A percentile compares a stretch with the other conserved stretches of the same genome.
Evolutionary conservation across 2,888 invertebrate species (phyloP).

Genomic region (Monochamus alternatus): DNA sequence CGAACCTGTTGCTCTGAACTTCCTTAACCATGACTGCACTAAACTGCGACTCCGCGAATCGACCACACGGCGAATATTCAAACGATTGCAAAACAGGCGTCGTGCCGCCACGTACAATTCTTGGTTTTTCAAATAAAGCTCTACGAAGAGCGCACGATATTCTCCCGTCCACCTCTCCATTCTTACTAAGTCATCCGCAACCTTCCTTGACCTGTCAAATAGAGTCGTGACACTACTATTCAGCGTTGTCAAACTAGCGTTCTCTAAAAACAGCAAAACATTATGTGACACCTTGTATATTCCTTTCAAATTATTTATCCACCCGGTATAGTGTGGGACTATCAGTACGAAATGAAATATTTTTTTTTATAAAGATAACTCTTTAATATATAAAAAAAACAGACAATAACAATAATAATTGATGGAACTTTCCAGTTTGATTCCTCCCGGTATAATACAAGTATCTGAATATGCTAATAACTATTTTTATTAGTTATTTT

Average conservation of each 20-base stretch:
- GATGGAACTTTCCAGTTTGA: no score
- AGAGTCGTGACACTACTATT: neutral
- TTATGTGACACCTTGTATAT: constrained; percentile 3
- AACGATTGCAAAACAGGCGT: constrained; percentile 23
- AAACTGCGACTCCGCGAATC: no score
- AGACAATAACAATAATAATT: no score
- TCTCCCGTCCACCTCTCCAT: constrained; percentile 18
- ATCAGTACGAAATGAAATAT: no score
- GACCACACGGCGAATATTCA: constrained; percentile 17
- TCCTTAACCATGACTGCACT: neutral
- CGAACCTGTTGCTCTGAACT: no score
- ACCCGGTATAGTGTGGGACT: no score
- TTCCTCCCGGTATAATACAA: no score
- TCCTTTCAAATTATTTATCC: no score
- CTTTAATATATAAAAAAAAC: no score
- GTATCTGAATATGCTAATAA: no score
- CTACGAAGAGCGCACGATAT: constrained; percentile 27
- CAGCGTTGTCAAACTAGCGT: constrained; percentile 25
- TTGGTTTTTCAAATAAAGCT: constrained; percentile 30
- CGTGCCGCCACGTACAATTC: constrained; percentile 22
- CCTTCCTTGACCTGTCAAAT: constrained; percentile 21
- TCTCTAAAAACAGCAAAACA: constrained; percentile 24
- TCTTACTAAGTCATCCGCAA: constrained; percentile 9
- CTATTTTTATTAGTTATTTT: no score
- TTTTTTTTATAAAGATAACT: no score